Evolutionary conservation across 2,797 vertebrate species (phyloP), one percentile per base, ranked within the genome.

Genomic region (Tenualosa ilisha): DNA sequence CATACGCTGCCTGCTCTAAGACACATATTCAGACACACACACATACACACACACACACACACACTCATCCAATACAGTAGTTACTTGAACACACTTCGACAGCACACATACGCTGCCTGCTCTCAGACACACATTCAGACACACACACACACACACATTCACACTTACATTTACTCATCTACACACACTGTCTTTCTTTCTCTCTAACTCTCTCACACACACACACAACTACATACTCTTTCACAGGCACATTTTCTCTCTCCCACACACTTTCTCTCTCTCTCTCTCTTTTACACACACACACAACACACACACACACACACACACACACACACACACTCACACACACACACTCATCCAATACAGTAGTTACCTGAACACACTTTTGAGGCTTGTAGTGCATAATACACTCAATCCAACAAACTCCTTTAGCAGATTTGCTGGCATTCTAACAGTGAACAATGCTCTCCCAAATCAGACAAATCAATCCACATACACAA

Each of bases 391-490:
- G 24, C 31, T 65, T 65, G 13, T 13, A 65, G n/a, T 65, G 63
- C 13, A 65, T 7, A 65, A 65, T 31, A 9, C 63, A 31, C 63
- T 65, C 63, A 65, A 65, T 9, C 63, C 63, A 65, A 65, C 63
- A 65, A 65, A 65, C 63, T 65, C n/a, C 24, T 65, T 65, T 31
- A 31, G 63, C 63, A 65, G 63, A 65, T 65, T 65, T 65, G 63
- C 24, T 65, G 63, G 63, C 59, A 65, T 65, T 8, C 13, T 65
- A 31, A 65, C 63, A 31, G 24, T 31, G 24, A 7, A 59, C 12
- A 65, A 13, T 26, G 24, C 63, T 65, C 63, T 65, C 63, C 63
- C 24, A 65, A 26, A 31, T 65, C 26, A 31, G 63, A 24, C 63
- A 65, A 65, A 8, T 13, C 11, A 12, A 31, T 31, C 24, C 63